These are phyloP conservation scores for Dryoscopus gambensis DNA, from an alignment of 2,113 vertebrate species.

Conservation along the genomic window DNA sequence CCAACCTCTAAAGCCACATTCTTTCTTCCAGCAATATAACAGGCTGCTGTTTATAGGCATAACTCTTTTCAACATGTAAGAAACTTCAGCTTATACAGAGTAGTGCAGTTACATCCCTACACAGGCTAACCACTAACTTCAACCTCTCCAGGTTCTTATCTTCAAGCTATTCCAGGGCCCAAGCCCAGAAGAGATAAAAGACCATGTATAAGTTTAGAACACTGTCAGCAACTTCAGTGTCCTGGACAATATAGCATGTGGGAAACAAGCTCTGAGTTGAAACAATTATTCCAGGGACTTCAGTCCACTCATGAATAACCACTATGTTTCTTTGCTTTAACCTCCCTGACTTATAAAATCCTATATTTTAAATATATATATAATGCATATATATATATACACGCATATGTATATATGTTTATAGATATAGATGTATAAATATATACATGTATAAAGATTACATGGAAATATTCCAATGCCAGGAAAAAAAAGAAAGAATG, in stretches of 20 bases:
- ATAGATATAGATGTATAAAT: background rate
- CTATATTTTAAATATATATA: background rate
- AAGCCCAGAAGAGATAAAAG: background rate
- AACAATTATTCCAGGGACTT: background rate
- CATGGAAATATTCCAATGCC: background rate
- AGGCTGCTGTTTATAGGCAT: background rate
- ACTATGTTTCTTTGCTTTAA: background rate
- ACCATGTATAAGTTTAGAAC: background rate
- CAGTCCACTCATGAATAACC: background rate
- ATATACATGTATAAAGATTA: background rate
- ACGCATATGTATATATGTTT: too few species aligned
- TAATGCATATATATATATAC: background rate
- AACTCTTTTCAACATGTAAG: background rate
- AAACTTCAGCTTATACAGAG: background rate
- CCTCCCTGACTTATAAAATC: background rate
- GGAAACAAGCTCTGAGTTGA: background rate
- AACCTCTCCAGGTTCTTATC: background rate
- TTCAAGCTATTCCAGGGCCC: background rate
- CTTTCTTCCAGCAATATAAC: background rate
- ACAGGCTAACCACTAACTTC: background rate
- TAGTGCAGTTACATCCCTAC: background rate
- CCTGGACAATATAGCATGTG: rapidly evolving
- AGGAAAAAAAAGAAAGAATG: background rate
- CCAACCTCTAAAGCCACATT: background rate
- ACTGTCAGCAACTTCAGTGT: background rate